Base-by-base conservation (phyloP, 2,113 vertebrate species). In the Campylomormyrus numenius region DNA sequence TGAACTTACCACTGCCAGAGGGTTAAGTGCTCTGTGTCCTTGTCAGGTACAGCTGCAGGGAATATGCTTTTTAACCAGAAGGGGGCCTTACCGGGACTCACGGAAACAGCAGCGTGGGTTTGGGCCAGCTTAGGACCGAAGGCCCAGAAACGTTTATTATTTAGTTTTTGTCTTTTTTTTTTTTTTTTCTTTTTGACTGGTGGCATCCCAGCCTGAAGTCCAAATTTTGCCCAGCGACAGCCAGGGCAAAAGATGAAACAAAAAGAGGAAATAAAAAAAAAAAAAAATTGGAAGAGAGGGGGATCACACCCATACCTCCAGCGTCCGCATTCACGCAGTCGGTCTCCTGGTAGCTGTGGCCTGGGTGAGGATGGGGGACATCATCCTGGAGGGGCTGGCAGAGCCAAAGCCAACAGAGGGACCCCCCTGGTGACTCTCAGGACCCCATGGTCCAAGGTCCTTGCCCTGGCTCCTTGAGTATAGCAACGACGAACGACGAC, bases 1-100 rank as follows among this genome's bases (percentile, higher is more conserved):
- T 3, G 89, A 42, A 77, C 88, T 50, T 24, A 53, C 90, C 5
- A 48, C 88, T 17, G 74, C 53, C 31, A 84, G 70, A 88, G 83
- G 85, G 88, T 91, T 89, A 74, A 91, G 70, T 88, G 89, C 74
- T 89, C 87, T 86, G 66, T 46, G 31, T 89, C 89, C 48, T 49
- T 31, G 58, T 56, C 17, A n/a, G 86, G 85, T 49, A 52, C 45
- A 85, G 35, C 88, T 46, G 52, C 19, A 42, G 39, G 88, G 49
- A 49, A 42, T 15, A 27, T 15, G n/a, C 62, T 19, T 56, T n/a
- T 87, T 45, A 89, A 85, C 53, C 66, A 89, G 2, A 48, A 35
- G 49, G 31, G 19, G 58, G 50, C 35, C 15, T 83, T 24, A 49
- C 19, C 11, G 48, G 46, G 49, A 84, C 50, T 39, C 85, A 46